Evolutionary conservation across 2,888 invertebrate genomes (phyloP).

Genomic region (Rhogogaster chlorosoma): DNA sequence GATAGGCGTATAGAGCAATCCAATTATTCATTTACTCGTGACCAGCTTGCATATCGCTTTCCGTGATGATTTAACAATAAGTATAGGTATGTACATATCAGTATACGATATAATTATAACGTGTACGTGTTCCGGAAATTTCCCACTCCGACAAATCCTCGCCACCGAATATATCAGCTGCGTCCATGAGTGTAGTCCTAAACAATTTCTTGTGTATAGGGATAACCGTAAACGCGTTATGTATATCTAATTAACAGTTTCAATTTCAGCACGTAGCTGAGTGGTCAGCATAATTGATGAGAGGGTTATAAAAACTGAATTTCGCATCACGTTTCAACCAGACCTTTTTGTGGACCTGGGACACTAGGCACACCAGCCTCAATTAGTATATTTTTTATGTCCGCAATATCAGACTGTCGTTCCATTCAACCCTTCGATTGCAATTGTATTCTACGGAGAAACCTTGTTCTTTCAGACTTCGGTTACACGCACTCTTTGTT

Average conservation of each 20-base stretch:
- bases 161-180: background rate
- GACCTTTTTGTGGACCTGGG: background rate
- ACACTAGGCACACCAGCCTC: background rate
- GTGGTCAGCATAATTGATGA: constrained; percentile 39
- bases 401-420: background rate
- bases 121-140: background rate
- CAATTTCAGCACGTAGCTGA: constrained; percentile 18
- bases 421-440: too few relatives aligned
- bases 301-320: background rate
- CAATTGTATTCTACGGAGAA: too few relatives aligned
- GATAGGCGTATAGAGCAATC: background rate
- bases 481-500: too few relatives aligned
- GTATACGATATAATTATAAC: constrained; percentile 23
- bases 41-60: background rate
- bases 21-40: background rate
- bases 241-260: constrained; percentile 40
- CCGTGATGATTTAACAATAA: background rate
- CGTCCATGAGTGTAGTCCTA: background rate
- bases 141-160: background rate
- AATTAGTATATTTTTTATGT: too few relatives aligned
- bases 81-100: background rate
- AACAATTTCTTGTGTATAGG: background rate
- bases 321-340: background rate
- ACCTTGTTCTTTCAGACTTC: too few relatives aligned
- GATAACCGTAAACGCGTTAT: background rate